These are phyloP conservation scores for Ophthalmolycus amberensis DNA, from an alignment of 2,113 vertebrate species.

Conservation along the genomic window DNA sequence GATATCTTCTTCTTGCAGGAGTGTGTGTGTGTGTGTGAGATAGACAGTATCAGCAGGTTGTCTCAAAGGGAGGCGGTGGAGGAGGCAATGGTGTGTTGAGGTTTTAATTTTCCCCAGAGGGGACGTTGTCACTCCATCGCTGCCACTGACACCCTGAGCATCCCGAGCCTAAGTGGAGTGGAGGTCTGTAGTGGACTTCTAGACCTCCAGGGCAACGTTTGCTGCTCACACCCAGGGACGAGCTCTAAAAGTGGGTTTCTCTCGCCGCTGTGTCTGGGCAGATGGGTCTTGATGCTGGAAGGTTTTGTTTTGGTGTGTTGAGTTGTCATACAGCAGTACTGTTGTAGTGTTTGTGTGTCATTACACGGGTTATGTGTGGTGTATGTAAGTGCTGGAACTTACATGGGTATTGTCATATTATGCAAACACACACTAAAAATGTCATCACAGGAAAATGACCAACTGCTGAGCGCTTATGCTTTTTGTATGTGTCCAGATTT, in stretches of 20 bases:
- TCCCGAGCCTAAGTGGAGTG: background rate
- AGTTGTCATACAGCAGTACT: constrained; percentile 4
- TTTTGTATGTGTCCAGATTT: constrained; percentile 2
- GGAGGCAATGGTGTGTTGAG: constrained; percentile 27
- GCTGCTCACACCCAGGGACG: constrained; percentile 41
- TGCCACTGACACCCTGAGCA: constrained; percentile 34
- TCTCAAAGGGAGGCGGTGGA: constrained; percentile 6
- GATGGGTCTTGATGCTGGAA: constrained; percentile 56
- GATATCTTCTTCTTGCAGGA: constrained; percentile 45
- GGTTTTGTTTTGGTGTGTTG: constrained; percentile 29
- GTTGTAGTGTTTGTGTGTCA: background rate
- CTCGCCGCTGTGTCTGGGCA: constrained; percentile 51
- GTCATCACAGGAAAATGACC: constrained; percentile 16
- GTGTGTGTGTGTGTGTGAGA: constrained; percentile 29
- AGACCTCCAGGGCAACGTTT: constrained; percentile 41
- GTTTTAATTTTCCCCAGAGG: constrained; percentile 68
- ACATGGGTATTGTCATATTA: constrained; percentile 11
- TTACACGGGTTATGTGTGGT: background rate
- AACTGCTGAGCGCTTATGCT: constrained; percentile 13
- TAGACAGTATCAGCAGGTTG: constrained; percentile 48
- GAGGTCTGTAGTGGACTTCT: constrained; percentile 48
- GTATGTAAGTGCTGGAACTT: background rate
- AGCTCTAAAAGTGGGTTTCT: constrained; percentile 60
- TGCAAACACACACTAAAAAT: constrained; percentile 44
- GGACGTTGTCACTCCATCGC: constrained; percentile 54